These are phyloP conservation scores for Rotaria magnacalcarata DNA, from an alignment of 2,888 invertebrate genomes.

Conservation along the genomic window DNA sequence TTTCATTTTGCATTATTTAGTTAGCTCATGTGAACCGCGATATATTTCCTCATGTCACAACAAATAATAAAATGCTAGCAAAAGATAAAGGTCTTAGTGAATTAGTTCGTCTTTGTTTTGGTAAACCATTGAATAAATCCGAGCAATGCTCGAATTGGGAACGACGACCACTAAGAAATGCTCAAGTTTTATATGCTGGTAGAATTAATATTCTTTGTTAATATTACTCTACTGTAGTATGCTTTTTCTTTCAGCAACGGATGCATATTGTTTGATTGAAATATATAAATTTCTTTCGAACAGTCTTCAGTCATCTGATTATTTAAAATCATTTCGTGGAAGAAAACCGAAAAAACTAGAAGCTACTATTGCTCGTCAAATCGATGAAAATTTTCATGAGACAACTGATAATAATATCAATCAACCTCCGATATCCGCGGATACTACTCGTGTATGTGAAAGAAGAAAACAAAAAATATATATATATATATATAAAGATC, in stretches of 20 bases:
- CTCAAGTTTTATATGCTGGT: slow-evolving; percentile 43
- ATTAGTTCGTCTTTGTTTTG: slow-evolving; percentile 41
- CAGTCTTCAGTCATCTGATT: background rate
- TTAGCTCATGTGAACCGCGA: background rate
- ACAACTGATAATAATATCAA: background rate
- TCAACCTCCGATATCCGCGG: background rate
- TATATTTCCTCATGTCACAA: background rate
- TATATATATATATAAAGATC: no score
- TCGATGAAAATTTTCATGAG: background rate
- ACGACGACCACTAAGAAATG: slow-evolving; percentile 42
- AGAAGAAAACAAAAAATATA: background rate
- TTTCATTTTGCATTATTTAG: background rate
- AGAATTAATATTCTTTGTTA: background rate
- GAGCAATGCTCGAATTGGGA: slow-evolving; percentile 46
- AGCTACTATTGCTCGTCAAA: slow-evolving; percentile 3
- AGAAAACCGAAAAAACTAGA: background rate
- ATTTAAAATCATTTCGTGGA: slow-evolving; percentile 19
- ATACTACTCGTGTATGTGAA: background rate
- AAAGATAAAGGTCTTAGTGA: slow-evolving; percentile 46
- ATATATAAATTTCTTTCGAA: slow-evolving; percentile 38
- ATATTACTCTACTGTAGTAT: background rate
- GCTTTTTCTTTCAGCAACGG: slow-evolving; percentile 11
- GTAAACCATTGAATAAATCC: slow-evolving; percentile 43
- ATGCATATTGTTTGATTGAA: slow-evolving; percentile 43
- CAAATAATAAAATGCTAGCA: background rate